Percentiles rank a stretch among this genome's conserved stretches.
Conservation (phyloP, 2,888 invertebrate genomes). For the Idaea biselata region DNA sequence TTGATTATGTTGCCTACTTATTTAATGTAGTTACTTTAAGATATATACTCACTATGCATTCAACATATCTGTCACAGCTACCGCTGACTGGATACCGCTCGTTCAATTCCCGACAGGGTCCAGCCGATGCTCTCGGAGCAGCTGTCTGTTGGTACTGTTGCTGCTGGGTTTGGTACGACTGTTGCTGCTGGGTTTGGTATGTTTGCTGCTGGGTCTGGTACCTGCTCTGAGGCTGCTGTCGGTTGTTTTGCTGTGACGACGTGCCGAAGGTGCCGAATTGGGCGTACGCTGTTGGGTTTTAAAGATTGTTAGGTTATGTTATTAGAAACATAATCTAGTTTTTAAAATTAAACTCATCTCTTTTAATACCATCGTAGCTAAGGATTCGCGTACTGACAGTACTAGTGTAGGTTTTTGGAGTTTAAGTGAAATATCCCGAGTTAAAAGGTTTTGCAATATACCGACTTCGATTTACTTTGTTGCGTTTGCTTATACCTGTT, state of each 20-base stretch:
- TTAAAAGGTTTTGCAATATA: not conserved
- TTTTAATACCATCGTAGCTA: no score
- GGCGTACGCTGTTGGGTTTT: conserved; percentile 44
- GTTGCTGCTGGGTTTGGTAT: conserved; percentile 22
- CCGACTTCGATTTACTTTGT: not conserved
- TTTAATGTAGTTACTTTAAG: not conserved
- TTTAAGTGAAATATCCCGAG: no score
- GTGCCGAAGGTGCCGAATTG: conserved; percentile 38
- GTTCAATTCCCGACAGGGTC: conserved; percentile 83
- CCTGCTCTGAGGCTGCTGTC: conserved; percentile 18
- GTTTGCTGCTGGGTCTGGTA: conserved; percentile 18
- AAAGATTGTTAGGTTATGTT: not conserved
- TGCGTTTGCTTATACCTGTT: not conserved
- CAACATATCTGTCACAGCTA: conserved; percentile 88
- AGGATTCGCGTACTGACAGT: no score
- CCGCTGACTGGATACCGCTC: conserved; percentile 84
- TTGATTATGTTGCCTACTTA: not conserved
- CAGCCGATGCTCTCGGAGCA: conserved; percentile 32
- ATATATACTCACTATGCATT: conserved; percentile 79
- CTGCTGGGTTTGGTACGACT: conserved; percentile 27
- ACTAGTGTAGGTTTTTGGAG: no score
- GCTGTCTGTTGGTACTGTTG: conserved; percentile 35
- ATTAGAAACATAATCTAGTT: not conserved
- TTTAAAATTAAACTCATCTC: no score
- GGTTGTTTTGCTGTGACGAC: conserved; percentile 18